Evolutionary conservation across 1,140 invertebrate species (phyloP).

Genomic region (Chironomus striatipennis): DNA sequence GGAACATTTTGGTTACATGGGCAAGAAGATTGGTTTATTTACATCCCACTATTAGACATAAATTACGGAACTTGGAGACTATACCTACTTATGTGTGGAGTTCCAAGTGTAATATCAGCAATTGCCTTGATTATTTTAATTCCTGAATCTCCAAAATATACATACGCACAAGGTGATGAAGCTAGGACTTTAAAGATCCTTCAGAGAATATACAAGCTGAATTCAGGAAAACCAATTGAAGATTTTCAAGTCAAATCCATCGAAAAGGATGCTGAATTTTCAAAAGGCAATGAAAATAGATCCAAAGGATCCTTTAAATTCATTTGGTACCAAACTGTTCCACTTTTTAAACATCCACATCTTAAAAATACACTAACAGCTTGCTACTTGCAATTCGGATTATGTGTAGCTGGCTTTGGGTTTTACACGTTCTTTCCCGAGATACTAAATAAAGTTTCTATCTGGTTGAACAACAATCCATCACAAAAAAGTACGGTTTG

Average conservation of each 20-base stretch:
- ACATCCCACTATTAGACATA: neutral
- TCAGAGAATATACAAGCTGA: neutral
- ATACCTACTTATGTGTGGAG: neutral
- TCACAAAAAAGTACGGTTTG: neutral
- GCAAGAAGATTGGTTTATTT: neutral
- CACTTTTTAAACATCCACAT: neutral
- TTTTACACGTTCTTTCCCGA: neutral
- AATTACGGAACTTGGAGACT: neutral
- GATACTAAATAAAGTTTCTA: neutral
- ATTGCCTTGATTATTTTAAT: neutral
- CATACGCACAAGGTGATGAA: neutral
- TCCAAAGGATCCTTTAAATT: neutral
- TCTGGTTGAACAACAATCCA: neutral
- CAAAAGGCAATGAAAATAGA: neutral
- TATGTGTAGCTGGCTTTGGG: neutral
- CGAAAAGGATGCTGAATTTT: neutral
- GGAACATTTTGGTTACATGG: no score
- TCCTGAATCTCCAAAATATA: constrained; percentile 7
- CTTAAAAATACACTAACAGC: neutral
- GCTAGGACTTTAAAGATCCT: neutral
- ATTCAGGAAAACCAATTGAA: neutral
- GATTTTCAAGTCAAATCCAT: neutral
- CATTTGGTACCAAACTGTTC: neutral
- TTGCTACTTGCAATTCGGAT: neutral
- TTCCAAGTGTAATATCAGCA: neutral